Conservation (phyloP, 2,797 vertebrate species). For the Galago senegalensis region DNA sequence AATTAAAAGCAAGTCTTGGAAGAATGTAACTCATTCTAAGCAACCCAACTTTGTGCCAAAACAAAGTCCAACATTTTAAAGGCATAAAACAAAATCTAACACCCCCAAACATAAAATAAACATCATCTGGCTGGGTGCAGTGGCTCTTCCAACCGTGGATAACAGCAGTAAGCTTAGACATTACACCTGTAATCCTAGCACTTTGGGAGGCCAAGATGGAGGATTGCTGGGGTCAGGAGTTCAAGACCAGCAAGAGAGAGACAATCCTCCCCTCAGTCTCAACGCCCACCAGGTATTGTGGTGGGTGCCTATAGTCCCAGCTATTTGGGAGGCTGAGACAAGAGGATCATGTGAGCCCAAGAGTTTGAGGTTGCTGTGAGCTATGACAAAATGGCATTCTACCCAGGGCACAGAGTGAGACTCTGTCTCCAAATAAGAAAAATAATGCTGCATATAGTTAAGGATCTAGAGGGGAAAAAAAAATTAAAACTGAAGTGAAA, state of each 20-base stretch:
- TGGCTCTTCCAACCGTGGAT: not conserved
- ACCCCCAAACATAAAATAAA: not conserved
- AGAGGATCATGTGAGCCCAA: not conserved
- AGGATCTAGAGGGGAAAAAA: not conserved
- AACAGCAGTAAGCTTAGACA: too few species aligned
- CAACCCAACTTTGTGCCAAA: not conserved
- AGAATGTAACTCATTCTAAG: not conserved
- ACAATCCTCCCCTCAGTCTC: not conserved
- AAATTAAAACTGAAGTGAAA: too few species aligned
- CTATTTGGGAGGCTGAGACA: not conserved
- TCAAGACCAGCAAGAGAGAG: not conserved
- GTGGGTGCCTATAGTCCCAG: not conserved
- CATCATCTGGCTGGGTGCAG: too few species aligned
- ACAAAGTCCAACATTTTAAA: not conserved
- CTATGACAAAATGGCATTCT: not conserved
- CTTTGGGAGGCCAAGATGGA: not conserved
- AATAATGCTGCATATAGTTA: not conserved
- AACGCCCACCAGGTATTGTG: too few species aligned
- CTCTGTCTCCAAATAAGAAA: not conserved
- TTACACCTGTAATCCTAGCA: not conserved
- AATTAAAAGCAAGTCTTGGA: conserved; percentile 46
- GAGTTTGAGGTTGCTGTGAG: not conserved
- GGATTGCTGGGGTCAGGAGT: not conserved
- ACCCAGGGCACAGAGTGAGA: not conserved
- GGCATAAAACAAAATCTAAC: not conserved